phyloP scores from a whole-genome alignment of 2,888 invertebrate species.

The Mesoligia furuncula region DNA sequence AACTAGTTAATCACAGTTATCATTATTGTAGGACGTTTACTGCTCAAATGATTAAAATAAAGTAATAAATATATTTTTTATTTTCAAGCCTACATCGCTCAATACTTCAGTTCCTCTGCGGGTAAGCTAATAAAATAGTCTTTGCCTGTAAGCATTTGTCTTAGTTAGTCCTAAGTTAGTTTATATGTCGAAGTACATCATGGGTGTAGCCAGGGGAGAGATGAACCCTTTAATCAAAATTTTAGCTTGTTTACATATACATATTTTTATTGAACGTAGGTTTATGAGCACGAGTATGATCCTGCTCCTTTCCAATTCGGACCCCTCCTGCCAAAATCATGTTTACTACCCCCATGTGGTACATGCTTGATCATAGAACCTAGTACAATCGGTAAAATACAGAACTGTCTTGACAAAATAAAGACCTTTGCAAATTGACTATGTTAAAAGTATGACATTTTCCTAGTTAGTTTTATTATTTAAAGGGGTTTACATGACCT shows the following conservation, averaged over 20 bases:
- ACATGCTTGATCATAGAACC: conserved; percentile 29
- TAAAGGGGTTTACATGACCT: too few species aligned
- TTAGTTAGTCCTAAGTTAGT: conserved; percentile 39
- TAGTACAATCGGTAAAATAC: conserved; percentile 6
- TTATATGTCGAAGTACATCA: conserved; percentile 37
- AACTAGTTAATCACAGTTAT: background rate
- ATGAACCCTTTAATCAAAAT: conserved; percentile 15
- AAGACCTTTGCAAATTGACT: background rate
- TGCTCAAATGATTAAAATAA: conserved; percentile 20
- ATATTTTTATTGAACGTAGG: background rate
- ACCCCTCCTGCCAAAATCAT: background rate
- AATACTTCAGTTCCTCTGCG: conserved; percentile 84
- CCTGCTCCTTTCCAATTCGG: conserved; percentile 9
- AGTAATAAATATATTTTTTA: conserved; percentile 65
- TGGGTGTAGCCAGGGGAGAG: conserved; percentile 45
- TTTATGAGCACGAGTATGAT: background rate
- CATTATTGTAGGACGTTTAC: background rate
- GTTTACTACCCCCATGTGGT: conserved; percentile 47
- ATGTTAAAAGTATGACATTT: background rate
- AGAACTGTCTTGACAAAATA: conserved; percentile 1
- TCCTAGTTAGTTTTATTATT: background rate
- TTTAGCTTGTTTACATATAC: conserved; percentile 3
- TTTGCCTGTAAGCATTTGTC: conserved; percentile 36
- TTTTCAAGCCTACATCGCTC: conserved; percentile 87
- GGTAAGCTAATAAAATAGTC: conserved; percentile 77